Base-by-base conservation (phyloP, 1,140 invertebrate species). In the Hylaeus volcanicus region DNA sequence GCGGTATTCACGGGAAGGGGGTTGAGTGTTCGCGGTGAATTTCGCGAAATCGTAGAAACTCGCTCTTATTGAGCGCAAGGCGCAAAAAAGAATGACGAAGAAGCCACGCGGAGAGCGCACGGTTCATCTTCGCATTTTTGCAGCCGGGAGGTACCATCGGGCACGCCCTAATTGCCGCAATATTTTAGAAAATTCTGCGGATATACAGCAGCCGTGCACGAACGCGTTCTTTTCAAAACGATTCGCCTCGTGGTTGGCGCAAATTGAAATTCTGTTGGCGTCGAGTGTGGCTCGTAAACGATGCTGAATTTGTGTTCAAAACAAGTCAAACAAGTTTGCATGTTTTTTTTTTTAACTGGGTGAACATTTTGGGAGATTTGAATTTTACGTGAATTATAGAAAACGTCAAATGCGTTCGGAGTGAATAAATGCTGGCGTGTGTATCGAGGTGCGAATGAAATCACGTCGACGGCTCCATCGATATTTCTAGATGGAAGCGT, bases 51-150 rank as follows among this genome's bases (percentile, higher is more conserved):
- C 37, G 9, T 1, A 51, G 8, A 41, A 41, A 55, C 37, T 11
- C 68, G 51, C 14, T 6, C 37, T 70, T 12, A 37, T 55, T 8
- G 58, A 58, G 60, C 15, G 4, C 41, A 14, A 68, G 72, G 6
- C 2, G 56, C n/a, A 15, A 11, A 69, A 77, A 48, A 70, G 26
- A 60, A 2, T 12, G 53, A 60, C 39, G 45, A 37, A 63, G 45
- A 48, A 69, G n/a, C 41, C 64, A 65, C 37, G 53, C 14, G 45
- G n/a, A 63, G 43, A 14, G 43, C 37, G 12, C 26, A 14, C 26
- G 61, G 68, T 74, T 76, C 70, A 56, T 55, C 45, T 60, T 64
- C 55, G 51, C 56, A 14, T 53, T 81, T 58, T 74, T 70, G 3
- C 45, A 1, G 56, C 2, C 11, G 14, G 41, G 45, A 72, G 55